Evolutionary conservation across 2,113 vertebrate genomes (phyloP).

Genomic region (Ceyx margarethae): DNA sequence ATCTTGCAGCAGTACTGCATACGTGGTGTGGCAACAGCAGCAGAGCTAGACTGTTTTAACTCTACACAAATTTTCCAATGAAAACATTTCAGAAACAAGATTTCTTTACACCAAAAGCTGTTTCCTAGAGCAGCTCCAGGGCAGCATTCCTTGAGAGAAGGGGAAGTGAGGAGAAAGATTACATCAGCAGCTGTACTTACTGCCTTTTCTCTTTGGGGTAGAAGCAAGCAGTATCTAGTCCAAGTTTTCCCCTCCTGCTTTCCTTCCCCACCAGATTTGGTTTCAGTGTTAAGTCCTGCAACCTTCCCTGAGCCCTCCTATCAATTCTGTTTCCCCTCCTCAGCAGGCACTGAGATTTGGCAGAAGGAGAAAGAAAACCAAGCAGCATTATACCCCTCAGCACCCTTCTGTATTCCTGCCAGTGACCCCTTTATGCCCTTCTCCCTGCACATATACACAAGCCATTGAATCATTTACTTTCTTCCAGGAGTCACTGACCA

Average conservation of each 20-base stretch:
- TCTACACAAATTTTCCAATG: not conserved
- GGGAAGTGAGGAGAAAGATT: not conserved
- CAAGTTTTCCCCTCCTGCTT: not conserved
- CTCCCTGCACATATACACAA: not conserved
- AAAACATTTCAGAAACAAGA: not conserved
- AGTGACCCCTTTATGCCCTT: not conserved
- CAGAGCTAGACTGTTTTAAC: not conserved
- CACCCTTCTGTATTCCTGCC: not conserved
- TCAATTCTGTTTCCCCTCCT: not conserved
- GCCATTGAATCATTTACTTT: not conserved
- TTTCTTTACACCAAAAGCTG: not conserved
- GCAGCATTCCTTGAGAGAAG: not conserved
- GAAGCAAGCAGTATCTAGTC: not conserved
- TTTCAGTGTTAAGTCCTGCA: not conserved
- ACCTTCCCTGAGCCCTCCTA: not conserved
- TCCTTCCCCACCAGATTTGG: not conserved
- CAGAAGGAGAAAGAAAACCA: not conserved
- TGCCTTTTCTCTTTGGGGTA: not conserved
- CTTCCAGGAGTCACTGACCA: not conserved
- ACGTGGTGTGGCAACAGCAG: fast-evolving
- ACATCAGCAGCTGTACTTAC: not conserved
- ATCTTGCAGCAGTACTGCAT: not conserved
- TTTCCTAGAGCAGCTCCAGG: not conserved
- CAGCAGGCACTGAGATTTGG: not conserved
- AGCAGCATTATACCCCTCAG: not conserved